Percentiles rank a stretch among this genome's conserved stretches.
Evolutionary conservation across 1,140 invertebrate species (phyloP).

Genomic region (Hetaerina americana): DNA sequence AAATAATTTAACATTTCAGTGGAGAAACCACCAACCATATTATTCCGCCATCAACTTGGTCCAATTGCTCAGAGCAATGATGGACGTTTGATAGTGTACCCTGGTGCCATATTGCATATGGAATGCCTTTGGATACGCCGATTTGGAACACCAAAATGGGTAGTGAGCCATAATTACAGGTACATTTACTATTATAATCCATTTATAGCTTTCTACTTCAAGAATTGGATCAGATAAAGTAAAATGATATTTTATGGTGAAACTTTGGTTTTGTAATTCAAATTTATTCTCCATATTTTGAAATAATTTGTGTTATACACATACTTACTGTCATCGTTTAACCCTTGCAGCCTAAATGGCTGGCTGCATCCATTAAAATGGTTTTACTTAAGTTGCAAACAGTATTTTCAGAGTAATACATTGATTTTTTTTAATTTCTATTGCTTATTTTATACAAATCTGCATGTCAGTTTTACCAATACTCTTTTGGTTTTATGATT

Average conservation of each 20-base stretch:
- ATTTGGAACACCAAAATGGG: constrained; percentile 74
- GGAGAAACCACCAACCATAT: constrained; percentile 72
- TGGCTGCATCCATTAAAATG: background rate
- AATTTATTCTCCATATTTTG: too few species aligned
- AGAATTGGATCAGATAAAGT: background rate
- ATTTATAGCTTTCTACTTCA: background rate
- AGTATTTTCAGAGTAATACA: too few species aligned
- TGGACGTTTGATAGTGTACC: constrained; percentile 69
- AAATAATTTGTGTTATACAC: too few species aligned
- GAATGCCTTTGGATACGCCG: constrained; percentile 74
- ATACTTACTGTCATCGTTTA: too few species aligned
- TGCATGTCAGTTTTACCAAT: too few species aligned
- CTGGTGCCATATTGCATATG: constrained; percentile 70
- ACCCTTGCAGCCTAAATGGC: too few species aligned
- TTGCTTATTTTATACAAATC: too few species aligned
- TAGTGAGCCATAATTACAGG: constrained; percentile 53
- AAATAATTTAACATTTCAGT: too few species aligned
- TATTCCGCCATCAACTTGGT: constrained; percentile 64
- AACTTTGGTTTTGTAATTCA: too few species aligned
- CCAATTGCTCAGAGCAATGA: constrained; percentile 77
- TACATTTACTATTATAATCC: constrained; percentile 20
- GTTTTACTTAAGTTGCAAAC: too few species aligned
- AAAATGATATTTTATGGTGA: constrained; percentile 20
- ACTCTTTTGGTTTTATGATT: too few species aligned
- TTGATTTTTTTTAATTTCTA: too few species aligned